Evolutionary conservation across 1,140 invertebrate genomes (phyloP).

Genomic region (Latrodectus geometricus): DNA sequence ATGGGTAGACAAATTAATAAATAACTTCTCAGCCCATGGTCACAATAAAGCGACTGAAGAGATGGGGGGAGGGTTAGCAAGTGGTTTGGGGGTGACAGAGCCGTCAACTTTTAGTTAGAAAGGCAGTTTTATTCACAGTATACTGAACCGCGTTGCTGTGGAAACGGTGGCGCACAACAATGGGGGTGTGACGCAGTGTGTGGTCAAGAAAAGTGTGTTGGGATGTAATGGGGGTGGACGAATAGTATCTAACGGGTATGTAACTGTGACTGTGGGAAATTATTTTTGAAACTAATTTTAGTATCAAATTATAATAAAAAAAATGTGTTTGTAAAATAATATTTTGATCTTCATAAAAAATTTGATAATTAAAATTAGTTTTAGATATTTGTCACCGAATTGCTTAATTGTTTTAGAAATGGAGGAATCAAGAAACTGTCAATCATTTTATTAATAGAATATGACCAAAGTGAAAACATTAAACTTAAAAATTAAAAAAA

Average conservation of each 20-base stretch:
- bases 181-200: slow-evolving; percentile 35
- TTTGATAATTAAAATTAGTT: too few species aligned
- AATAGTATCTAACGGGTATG: not conserved
- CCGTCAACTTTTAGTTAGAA: slow-evolving; percentile 41
- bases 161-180: slow-evolving; percentile 32
- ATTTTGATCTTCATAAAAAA: too few species aligned
- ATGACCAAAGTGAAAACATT: too few species aligned
- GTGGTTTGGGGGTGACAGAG: not conserved
- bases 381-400: too few species aligned
- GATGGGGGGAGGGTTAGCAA: slow-evolving; percentile 1
- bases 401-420: too few species aligned
- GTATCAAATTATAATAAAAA: too few species aligned
- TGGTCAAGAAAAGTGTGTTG: slow-evolving; percentile 28
- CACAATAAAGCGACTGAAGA: slow-evolving; percentile 20
- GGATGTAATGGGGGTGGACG: not conserved
- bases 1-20: slow-evolving; percentile 54
- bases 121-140: slow-evolving; percentile 53
- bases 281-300: not conserved
- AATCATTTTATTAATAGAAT: too few species aligned
- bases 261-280: not conserved
- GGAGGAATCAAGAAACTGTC: too few species aligned
- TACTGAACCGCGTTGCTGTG: slow-evolving; percentile 51
- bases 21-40: slow-evolving; percentile 35
- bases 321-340: too few species aligned
- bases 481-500: too few species aligned